Percentiles rank a stretch among this genome's conserved stretches.
Evolutionary conservation across 1,140 invertebrate genomes (phyloP).

Genomic region (Idris sp.): DNA sequence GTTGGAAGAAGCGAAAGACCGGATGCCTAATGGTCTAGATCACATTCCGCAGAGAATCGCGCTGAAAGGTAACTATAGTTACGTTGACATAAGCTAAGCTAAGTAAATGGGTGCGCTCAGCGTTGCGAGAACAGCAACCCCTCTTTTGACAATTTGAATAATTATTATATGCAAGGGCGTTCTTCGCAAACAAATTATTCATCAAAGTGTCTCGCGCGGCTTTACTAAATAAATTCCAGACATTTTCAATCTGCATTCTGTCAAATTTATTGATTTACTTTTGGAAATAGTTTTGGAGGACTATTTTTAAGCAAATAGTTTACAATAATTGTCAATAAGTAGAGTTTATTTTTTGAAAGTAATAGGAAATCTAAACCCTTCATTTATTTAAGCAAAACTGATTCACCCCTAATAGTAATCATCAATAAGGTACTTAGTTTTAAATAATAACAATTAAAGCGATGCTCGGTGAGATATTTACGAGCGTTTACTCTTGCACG

Average conservation of each 20-base stretch:
- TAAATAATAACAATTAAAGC: conserved; percentile 44
- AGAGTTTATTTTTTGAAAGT: no score
- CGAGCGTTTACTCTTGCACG: conserved; percentile 25
- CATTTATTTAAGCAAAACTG: no score
- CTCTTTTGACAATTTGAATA: conserved; percentile 75
- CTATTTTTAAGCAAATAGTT: no score
- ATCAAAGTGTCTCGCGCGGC: no score
- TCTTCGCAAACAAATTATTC: conserved; percentile 70
- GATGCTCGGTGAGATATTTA: conserved; percentile 36
- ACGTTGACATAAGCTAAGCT: conserved; percentile 55
- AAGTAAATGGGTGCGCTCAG: conserved; percentile 60
- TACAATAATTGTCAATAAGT: no score
- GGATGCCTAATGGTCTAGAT: conserved; percentile 70
- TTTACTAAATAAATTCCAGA: no score
- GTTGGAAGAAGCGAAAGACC: conserved; percentile 53
- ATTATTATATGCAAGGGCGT: conserved; percentile 76
- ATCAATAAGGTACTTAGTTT: conserved; percentile 41
- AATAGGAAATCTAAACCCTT: no score
- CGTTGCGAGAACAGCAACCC: conserved; percentile 52
- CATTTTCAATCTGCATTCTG: no score
- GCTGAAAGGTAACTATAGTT: conserved; percentile 43
- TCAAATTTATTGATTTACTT: no score
- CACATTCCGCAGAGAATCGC: conserved; percentile 68
- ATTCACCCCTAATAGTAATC: no score
- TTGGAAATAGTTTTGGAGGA: no score